Evolutionary conservation across 2,888 invertebrate genomes (phyloP).

Genomic region (Sphaerophoria taeniata): DNA sequence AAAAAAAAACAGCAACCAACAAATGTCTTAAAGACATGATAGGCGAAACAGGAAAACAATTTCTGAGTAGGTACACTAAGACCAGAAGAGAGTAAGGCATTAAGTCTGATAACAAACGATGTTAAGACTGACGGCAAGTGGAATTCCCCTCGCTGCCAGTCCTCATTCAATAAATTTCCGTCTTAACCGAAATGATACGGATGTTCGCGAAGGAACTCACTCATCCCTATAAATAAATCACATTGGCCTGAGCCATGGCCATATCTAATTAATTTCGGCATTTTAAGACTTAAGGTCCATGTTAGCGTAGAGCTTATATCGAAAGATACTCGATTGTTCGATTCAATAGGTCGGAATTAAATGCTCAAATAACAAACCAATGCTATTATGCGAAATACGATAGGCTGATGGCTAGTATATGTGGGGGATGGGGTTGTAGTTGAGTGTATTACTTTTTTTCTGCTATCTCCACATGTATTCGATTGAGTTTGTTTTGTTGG

Average conservation of each 20-base stretch:
- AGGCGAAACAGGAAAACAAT: too few relatives aligned
- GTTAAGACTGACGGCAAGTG: conserved; percentile 12
- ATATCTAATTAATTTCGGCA: conserved; percentile 60
- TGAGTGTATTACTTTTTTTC: neutral
- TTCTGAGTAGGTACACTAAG: neutral
- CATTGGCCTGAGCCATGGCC: conserved; percentile 30
- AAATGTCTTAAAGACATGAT: too few relatives aligned
- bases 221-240: conserved; percentile 50
- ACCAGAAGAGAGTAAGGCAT: neutral
- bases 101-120: conserved; percentile 30
- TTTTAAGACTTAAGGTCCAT: conserved; percentile 17
- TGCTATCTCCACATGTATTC: neutral
- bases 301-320: neutral
- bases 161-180: neutral
- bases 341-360: conserved; percentile 38
- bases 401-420: conserved; percentile 1
- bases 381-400: neutral
- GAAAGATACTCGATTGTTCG: conserved; percentile 26
- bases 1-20: too few relatives aligned
- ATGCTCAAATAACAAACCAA: conserved; percentile 22
- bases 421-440: too few relatives aligned
- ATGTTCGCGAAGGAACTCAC: neutral
- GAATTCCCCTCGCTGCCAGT: conserved; percentile 13
- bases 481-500: conserved; percentile 24
- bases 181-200: neutral